These are phyloP conservation scores for Cerastoderma edule DNA, from an alignment of 2,888 invertebrate species.

Conservation along the genomic window DNA sequence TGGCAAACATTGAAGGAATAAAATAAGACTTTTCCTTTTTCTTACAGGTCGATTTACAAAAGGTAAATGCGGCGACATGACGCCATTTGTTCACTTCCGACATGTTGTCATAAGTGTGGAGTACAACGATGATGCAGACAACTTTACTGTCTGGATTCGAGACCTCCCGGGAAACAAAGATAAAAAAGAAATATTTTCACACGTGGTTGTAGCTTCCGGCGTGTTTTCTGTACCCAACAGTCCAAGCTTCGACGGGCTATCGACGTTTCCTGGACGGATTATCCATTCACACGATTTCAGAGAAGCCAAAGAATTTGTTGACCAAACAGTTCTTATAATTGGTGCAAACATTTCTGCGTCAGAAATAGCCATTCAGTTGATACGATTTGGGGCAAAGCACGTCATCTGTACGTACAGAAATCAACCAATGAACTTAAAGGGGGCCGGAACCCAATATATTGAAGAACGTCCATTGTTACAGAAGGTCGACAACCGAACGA, in stretches of 20 bases:
- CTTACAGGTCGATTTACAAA: conserved; percentile 13
- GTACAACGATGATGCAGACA: conserved; percentile 2
- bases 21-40: no score
- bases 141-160: conserved; percentile 2
- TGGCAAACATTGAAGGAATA: no score
- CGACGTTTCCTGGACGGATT: conserved; percentile 10
- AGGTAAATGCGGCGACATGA: conserved; percentile 2
- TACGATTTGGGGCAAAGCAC: conserved; percentile 42
- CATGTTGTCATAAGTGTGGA: conserved; percentile 10
- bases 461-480: conserved; percentile 46
- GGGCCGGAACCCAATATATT: conserved; percentile 40
- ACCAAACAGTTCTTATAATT: conserved; percentile 35
- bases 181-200: conserved; percentile 4
- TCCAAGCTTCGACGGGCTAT: neutral
- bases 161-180: conserved; percentile 17
- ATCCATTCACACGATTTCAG: conserved; percentile 39
- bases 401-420: conserved; percentile 30
- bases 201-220: conserved; percentile 14
- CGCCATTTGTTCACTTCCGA: conserved; percentile 4
- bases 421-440: conserved; percentile 46
- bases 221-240: neutral
- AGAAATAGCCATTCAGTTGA: conserved; percentile 41
- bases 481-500: conserved; percentile 27
- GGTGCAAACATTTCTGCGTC: conserved; percentile 48
- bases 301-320: conserved; percentile 38